phyloP scores from a whole-genome alignment of 2,113 vertebrate species.

The Charadrius vociferus region DNA sequence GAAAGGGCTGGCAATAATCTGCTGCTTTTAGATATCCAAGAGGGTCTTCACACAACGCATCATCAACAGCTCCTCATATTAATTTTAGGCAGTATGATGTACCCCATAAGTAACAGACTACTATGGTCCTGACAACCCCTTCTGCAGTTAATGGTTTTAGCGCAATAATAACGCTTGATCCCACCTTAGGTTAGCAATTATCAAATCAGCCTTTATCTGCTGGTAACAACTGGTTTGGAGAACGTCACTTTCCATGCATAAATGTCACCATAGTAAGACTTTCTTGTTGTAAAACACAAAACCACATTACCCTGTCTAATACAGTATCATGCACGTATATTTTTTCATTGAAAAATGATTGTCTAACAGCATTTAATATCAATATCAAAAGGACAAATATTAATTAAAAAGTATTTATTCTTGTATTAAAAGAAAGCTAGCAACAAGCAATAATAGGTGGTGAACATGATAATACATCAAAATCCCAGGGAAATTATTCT shows the following conservation, averaged over 20 bases:
- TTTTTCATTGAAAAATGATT: conserved; percentile 15
- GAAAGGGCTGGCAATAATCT: not conserved
- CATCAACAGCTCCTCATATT: not conserved
- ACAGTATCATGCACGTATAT: not conserved
- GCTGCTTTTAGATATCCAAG: not conserved
- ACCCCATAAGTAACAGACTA: not conserved
- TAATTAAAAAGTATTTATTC: not conserved
- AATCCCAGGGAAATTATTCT: conserved; percentile 17
- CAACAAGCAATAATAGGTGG: conserved; percentile 15
- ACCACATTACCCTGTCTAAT: conserved; percentile 26
- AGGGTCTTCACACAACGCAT: not conserved
- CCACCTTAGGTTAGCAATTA: not conserved
- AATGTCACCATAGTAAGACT: conserved; percentile 37
- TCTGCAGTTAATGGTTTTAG: not conserved
- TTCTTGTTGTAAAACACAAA: conserved; percentile 40
- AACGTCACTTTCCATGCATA: not conserved
- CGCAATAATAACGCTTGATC: not conserved
- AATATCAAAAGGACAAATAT: conserved; percentile 16
- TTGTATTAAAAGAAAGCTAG: conserved; percentile 16
- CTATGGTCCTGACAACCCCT: not conserved
- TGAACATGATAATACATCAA: conserved; percentile 2
- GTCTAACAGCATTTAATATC: not conserved
- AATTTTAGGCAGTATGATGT: not conserved
- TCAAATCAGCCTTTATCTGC: conserved; percentile 38
- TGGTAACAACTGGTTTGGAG: conserved; percentile 19